A percentile compares a stretch with the other conserved stretches of the same genome.
Conservation (phyloP, 2,113 vertebrate genomes). For the Indicator maculatus region DNA sequence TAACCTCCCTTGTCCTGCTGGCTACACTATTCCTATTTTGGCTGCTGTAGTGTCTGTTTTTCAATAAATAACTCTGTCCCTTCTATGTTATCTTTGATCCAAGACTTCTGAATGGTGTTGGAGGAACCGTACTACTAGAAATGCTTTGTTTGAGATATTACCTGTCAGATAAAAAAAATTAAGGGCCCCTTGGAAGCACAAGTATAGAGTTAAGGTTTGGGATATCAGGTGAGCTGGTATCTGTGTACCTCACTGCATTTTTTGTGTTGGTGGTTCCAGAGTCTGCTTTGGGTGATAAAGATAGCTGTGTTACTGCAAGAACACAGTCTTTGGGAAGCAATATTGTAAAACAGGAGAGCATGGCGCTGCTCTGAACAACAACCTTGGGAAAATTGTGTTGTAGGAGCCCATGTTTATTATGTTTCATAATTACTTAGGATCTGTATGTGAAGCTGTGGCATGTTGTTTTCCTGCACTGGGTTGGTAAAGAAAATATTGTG, state of each 20-base stretch:
- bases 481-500: not conserved
- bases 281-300: not conserved
- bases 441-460: not conserved
- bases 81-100: not conserved
- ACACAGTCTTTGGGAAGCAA: not conserved
- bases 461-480: not conserved
- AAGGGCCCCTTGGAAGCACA: not conserved
- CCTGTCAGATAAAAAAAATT: not conserved
- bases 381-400: not conserved
- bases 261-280: not conserved
- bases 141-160: not conserved
- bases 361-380: not conserved
- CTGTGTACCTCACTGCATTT: fast-evolving
- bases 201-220: not conserved
- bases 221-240: not conserved
- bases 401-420: not conserved
- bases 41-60: not conserved
- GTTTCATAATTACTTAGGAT: not conserved
- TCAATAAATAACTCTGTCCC: not conserved
- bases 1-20: too few species aligned
- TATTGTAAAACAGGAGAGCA: not conserved
- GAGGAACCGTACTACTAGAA: not conserved
- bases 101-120: not conserved
- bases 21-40: too few species aligned
- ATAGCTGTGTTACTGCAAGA: not conserved